Conservation (phyloP, 1,140 invertebrate species). For the Saccostrea glomerata region DNA sequence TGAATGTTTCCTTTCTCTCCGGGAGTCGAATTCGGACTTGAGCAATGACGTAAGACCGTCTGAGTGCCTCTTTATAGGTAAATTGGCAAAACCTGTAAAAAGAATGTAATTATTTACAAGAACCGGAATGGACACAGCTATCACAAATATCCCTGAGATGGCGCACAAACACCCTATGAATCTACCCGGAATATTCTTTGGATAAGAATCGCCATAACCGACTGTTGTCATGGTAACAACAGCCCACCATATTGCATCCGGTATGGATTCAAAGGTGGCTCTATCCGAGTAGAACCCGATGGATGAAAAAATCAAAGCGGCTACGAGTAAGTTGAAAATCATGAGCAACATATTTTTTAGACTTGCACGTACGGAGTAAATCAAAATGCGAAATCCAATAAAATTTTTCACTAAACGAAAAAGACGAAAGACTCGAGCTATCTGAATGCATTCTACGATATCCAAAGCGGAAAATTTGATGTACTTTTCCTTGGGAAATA, state of each 20-base stretch:
- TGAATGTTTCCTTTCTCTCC: slow-evolving; percentile 8
- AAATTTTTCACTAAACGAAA: slow-evolving; percentile 92
- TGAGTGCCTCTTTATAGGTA: slow-evolving; percentile 44
- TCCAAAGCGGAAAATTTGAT: slow-evolving; percentile 52
- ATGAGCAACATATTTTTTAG: slow-evolving; percentile 65
- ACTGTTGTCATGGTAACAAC: slow-evolving; percentile 96
- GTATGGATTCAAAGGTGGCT: slow-evolving; percentile 87
- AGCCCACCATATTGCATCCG: slow-evolving; percentile 95
- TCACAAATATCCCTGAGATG: slow-evolving; percentile 92
- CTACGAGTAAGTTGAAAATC: slow-evolving; percentile 62
- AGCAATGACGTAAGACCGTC: slow-evolving; percentile 46
- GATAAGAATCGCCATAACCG: slow-evolving; percentile 95
- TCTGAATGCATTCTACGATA: slow-evolving; percentile 89
- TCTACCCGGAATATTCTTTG: slow-evolving; percentile 68
- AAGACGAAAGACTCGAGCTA: slow-evolving; percentile 98
- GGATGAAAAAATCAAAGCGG: slow-evolving; percentile 64
- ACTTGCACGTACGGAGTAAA: slow-evolving; percentile 85
- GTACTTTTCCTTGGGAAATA: slow-evolving; percentile 56
- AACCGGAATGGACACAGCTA: slow-evolving; percentile 92
- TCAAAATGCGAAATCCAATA: slow-evolving; percentile 88
- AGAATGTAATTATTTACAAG: slow-evolving; percentile 90
- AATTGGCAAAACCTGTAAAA: slow-evolving; percentile 53
- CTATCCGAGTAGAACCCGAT: slow-evolving; percentile 86
- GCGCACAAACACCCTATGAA: slow-evolving; percentile 90
- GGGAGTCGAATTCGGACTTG: slow-evolving; percentile 45